Conservation (phyloP, 2,113 vertebrate genomes). For the Mormyrus lacerda region DNA sequence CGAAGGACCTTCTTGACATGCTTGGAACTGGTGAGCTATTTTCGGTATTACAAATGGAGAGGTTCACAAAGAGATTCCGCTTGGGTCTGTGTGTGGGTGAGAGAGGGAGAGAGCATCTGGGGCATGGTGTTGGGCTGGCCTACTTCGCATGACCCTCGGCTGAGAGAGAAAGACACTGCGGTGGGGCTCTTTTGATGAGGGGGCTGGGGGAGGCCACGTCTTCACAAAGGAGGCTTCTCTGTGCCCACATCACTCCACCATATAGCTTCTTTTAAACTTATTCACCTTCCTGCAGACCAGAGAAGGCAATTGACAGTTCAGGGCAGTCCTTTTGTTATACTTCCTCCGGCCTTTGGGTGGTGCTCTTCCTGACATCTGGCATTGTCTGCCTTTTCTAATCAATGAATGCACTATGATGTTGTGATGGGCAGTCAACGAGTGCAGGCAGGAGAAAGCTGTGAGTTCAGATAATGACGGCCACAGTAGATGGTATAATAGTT, state of each 20-base stretch:
- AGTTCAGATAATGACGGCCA: neutral
- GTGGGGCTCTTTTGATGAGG: slow-evolving; percentile 17
- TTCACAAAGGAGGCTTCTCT: slow-evolving; percentile 7
- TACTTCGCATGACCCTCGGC: slow-evolving; percentile 42
- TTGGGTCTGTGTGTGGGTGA: slow-evolving; percentile 20
- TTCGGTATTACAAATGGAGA: slow-evolving; percentile 11
- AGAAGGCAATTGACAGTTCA: neutral
- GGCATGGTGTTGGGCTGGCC: slow-evolving; percentile 39
- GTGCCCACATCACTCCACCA: neutral
- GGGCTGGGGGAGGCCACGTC: slow-evolving; percentile 21
- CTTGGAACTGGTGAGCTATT: neutral
- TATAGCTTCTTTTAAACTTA: neutral
- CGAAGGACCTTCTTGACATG: neutral
- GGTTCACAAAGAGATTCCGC: neutral
- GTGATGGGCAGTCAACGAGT: neutral
- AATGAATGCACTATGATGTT: neutral
- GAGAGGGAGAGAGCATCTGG: slow-evolving; percentile 36
- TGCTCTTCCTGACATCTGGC: neutral
- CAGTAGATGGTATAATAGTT: neutral
- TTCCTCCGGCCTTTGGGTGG: neutral
- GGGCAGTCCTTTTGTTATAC: neutral
- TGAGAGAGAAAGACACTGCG: slow-evolving; percentile 35
- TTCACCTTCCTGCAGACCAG: neutral
- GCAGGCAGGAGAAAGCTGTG: neutral
- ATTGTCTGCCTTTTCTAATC: neutral